Evolutionary conservation across 2,888 invertebrate genomes (phyloP), one percentile per base, ranked within the genome.

Genomic region (Conus canariensis): DNA sequence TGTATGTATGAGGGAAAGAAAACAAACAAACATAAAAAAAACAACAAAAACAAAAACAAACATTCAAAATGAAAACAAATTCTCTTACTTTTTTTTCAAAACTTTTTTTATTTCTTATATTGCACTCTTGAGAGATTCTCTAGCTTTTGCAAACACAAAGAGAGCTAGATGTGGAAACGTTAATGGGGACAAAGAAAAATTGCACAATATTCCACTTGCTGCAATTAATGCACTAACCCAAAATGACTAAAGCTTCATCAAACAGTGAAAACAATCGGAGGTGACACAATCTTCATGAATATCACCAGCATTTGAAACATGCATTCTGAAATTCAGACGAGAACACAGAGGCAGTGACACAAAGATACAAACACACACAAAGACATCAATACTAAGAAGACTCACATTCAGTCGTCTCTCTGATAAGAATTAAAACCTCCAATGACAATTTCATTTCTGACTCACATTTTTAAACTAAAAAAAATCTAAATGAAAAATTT

Each of bases 81-180:
- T 58, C 22, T 9, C 7, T 56, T 56, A 19, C 58, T 83, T 56
- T 83, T 56, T 56, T 83, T 83, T 83, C 56, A 6, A 83, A 58
- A 83, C 56, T 12, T 12, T 45, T 56, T 56, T 83, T 83, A 83
- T 83, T 83, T 19, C 19, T 83, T 56, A 83, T 58, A 83, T 83
- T 83, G 82, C 82, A 83, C 82, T 83, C 77, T 77, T 80, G 77
- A 80, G 45, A 45, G 77, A 45, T 30, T 80, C 56, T 19, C 82
- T 83, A 58, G 82, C 82, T 83, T 56, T 56, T 83, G 82, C 56
- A 56, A 56, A 83, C 56, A 83, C 82, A 22, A 56, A 83, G 56
- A 83, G 56, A 83, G 82, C 82, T 83, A 83, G 10, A 83, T 19
- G 58, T 83, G 82, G 22, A 56, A 22, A 56, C 19, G 22, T 58